A percentile compares a stretch with the other conserved stretches of the same genome.
phyloP scores from a whole-genome alignment of 2,797 vertebrate species.

The Heterohyrax brucei region DNA sequence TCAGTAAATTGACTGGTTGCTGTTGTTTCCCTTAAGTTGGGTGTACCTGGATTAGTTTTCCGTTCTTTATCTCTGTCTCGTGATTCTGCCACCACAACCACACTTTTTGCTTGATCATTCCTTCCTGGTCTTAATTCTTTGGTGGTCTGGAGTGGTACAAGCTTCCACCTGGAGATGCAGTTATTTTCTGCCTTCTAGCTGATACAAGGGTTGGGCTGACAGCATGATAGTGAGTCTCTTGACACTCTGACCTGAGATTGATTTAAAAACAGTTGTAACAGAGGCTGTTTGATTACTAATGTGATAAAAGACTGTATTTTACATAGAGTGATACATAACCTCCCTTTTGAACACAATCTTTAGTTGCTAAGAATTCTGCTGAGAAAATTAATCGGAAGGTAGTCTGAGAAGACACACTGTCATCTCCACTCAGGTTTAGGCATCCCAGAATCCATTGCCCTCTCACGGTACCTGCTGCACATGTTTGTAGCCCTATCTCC shows the following conservation, averaged over 20 bases:
- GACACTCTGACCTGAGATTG: background rate
- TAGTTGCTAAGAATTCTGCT: background rate
- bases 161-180: background rate
- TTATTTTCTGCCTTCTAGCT: background rate
- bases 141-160: background rate
- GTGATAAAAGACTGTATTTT: background rate
- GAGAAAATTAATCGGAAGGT: background rate
- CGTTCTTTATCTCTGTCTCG: background rate
- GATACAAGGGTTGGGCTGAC: background rate
- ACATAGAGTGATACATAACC: background rate
- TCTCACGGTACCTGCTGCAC: accelerated
- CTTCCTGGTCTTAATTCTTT: background rate
- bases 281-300: background rate
- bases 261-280: background rate
- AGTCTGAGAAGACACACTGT: background rate
- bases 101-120: background rate
- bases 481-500: background rate
- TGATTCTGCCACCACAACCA: background rate
- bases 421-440: background rate
- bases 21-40: background rate
- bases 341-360: background rate
- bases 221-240: background rate
- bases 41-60: background rate
- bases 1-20: background rate
- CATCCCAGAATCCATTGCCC: background rate